Evolutionary conservation across 1,140 invertebrate genomes (phyloP), one percentile per base, ranked within the genome.

Genomic region (Drosophila sulfurigaster): DNA sequence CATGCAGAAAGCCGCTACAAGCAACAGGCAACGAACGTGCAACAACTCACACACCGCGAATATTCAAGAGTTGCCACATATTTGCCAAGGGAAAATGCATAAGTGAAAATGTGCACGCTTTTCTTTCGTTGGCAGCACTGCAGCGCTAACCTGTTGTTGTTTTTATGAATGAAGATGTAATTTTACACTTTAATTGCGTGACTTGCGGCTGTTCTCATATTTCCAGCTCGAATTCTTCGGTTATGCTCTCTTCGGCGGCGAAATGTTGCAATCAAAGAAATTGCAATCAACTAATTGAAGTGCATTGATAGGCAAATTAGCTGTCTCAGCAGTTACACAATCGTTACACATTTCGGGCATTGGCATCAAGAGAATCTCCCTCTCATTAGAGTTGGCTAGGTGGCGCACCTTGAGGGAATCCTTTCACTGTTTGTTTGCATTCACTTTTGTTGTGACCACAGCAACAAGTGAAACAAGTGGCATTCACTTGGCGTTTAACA

Each of bases 131-230:
- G 52, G 63, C 75, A 48, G 43, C 66, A 28, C 41, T 7, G 20
- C 41, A 45, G 20, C 20, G 20, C 41, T 45, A 69, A 63, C 62
- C 67, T 67, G 66, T 83, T 85, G 48, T 51, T 65, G 70, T 65
- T 56, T 82, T 81, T 72, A 83, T 89, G 81, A 89, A 88, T 76
- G 82, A 67, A 86, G 88, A 80, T 67, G 77, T 82, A 87, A 89
- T 85, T 81, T 88, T 81, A 88, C 67, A 88, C 81, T 85, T 54
- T 78, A 89, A 85, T 88, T 88, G 83, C 83, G 83, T 88, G 83
- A 89, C 70, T 80, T 65, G 77, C 28, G 75, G 77, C 58, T 54
- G 69, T 58, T 71, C 85, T 87, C 83, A 75, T 71, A 80, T 87
- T 87, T 75, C 80, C 48, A 7, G 30, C n/a, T 59, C 16, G 43